phyloP scores from a whole-genome alignment of 2,113 vertebrate species.

The Macquaria australasica region DNA sequence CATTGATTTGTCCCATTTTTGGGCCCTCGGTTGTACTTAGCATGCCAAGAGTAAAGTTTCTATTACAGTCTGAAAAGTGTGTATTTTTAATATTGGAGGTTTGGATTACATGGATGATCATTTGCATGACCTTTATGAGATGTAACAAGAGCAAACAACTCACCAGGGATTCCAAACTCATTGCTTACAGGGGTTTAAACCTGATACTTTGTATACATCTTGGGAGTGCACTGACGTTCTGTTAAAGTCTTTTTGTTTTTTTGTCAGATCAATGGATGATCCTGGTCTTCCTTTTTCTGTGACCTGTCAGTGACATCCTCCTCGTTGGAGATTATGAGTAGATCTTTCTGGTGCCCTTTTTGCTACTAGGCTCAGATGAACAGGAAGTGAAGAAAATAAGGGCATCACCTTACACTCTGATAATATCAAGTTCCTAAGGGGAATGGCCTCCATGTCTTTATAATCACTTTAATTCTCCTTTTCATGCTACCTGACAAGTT shows the following conservation, averaged over 20 bases:
- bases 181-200: conserved; percentile 14
- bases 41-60: conserved; percentile 37
- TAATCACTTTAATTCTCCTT: neutral
- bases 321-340: conserved; percentile 15
- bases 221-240: conserved; percentile 7
- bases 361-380: neutral
- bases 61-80: conserved; percentile 42
- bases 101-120: conserved; percentile 55
- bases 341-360: neutral
- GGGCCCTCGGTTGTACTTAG: conserved; percentile 11
- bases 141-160: conserved; percentile 48
- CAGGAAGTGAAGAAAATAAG: conserved; percentile 14
- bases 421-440: conserved; percentile 2
- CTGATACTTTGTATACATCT: conserved; percentile 29
- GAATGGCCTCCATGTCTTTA: neutral
- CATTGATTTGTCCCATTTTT: conserved; percentile 47
- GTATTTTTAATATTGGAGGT: conserved; percentile 36
- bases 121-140: conserved; percentile 57
- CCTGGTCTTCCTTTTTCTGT: conserved; percentile 1
- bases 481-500: neutral
- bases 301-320: conserved; percentile 10
- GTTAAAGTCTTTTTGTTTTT: neutral
- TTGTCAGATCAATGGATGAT: neutral
- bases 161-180: conserved; percentile 19
- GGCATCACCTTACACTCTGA: conserved; percentile 1